Evolutionary conservation across 2,113 vertebrate species (phyloP).

Genomic region (Dipodomys stephensi): DNA sequence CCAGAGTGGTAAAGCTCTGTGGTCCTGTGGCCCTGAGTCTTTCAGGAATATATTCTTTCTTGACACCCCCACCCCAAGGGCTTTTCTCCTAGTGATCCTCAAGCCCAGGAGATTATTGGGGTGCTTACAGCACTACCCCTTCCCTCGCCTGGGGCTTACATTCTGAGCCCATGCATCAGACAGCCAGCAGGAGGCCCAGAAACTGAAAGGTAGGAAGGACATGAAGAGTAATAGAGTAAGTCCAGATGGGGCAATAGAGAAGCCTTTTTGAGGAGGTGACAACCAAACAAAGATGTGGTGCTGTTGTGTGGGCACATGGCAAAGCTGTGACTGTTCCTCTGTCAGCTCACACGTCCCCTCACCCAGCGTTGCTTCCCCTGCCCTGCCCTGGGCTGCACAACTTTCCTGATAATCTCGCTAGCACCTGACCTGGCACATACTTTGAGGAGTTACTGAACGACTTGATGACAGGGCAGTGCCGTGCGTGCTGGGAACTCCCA

Average conservation of each 20-base stretch:
- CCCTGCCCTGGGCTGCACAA: neutral
- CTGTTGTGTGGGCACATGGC: neutral
- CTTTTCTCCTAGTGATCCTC: neutral
- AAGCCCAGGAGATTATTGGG: neutral
- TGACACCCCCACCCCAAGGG: too few species aligned
- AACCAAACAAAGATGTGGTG: neutral
- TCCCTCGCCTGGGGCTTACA: neutral
- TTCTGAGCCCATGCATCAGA: neutral
- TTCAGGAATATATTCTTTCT: neutral
- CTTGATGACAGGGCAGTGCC: neutral
- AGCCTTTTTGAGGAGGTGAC: too few species aligned
- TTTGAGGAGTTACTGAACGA: neutral
- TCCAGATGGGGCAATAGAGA: neutral
- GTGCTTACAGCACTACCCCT: too few species aligned
- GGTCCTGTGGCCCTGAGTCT: neutral
- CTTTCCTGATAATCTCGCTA: neutral
- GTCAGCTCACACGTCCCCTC: too few species aligned
- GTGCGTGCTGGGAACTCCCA: neutral
- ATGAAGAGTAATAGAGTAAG: too few species aligned
- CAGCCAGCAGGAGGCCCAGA: neutral
- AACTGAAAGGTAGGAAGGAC: neutral
- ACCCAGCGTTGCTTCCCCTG: neutral
- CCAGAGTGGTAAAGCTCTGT: neutral
- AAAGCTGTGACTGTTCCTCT: rapidly evolving
- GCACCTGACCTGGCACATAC: neutral